These are phyloP conservation scores for Bombyx mandarina DNA, from an alignment of 1,140 invertebrate species.

Conservation along the genomic window DNA sequence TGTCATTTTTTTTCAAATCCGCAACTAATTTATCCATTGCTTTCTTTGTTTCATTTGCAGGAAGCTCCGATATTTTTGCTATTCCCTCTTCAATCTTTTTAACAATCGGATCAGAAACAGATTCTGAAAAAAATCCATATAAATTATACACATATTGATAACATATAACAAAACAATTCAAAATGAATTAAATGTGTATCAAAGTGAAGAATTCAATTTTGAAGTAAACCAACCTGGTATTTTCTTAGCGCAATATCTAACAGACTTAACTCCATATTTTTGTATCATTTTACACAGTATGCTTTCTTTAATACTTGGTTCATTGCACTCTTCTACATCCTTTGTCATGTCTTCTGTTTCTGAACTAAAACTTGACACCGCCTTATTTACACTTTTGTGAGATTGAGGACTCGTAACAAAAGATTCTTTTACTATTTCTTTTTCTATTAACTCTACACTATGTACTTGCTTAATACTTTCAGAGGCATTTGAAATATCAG, in stretches of 20 bases:
- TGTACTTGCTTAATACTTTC: not conserved
- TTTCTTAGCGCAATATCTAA: conserved; percentile 28
- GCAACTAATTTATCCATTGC: conserved; percentile 35
- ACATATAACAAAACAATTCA: not conserved
- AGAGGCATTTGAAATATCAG: not conserved
- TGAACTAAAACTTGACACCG: too few relatives aligned
- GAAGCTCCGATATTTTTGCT: conserved; percentile 24
- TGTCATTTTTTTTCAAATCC: conserved; percentile 24
- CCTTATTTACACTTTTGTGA: too few relatives aligned
- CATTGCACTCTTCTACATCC: not conserved
- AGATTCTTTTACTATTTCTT: too few relatives aligned
- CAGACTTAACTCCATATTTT: conserved; percentile 34
- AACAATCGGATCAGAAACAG: conserved; percentile 21
- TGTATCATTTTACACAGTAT: conserved; percentile 47
- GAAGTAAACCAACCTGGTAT: conserved; percentile 33
- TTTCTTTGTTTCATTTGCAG: conserved; percentile 21
- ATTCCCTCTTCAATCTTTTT: conserved; percentile 36
- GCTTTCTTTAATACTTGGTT: conserved; percentile 26
- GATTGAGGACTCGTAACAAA: too few relatives aligned
- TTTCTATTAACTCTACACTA: not conserved
- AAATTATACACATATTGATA: not conserved
- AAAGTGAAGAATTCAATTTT: conserved; percentile 4
- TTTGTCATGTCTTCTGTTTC: too few relatives aligned
- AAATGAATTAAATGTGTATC: not conserved
- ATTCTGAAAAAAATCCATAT: conserved; percentile 34